A percentile compares a stretch with the other conserved stretches of the same genome.
Evolutionary conservation across 2,797 vertebrate genomes (phyloP).

Genomic region (Apogon hyalosoma): DNA sequence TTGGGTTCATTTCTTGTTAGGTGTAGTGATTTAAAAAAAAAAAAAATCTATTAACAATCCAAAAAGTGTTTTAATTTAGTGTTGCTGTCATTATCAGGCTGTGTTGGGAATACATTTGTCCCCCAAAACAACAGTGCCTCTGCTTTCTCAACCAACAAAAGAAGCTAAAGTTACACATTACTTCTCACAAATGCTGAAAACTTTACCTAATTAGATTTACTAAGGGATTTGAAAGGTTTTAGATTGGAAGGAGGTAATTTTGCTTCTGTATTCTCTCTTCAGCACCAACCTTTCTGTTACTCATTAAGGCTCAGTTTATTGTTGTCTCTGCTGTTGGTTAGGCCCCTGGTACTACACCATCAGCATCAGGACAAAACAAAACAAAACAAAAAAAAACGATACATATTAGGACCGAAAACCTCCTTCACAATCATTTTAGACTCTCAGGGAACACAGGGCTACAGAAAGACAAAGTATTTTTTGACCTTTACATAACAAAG

Average conservation of each 20-base stretch:
- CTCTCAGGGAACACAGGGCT: constrained; percentile 1
- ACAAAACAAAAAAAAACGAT: neutral
- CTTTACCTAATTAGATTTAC: constrained; percentile 2
- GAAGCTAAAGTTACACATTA: constrained; percentile 9
- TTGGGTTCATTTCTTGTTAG: too few species aligned
- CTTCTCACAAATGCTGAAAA: constrained; percentile 17
- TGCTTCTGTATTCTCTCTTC: neutral
- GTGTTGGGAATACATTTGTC: constrained; percentile 3
- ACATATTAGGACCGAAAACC: neutral
- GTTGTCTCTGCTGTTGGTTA: neutral
- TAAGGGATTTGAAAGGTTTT: neutral
- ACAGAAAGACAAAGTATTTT: constrained; percentile 25
- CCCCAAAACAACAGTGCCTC: neutral
- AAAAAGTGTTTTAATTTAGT: neutral
- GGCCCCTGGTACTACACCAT: neutral
- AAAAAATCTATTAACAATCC: too few species aligned
- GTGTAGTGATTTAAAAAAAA: too few species aligned
- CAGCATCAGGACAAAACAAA: neutral
- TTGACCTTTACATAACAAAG: constrained; percentile 50
- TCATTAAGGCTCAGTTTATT: constrained; percentile 1
- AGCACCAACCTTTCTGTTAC: neutral
- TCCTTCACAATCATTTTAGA: constrained; percentile 22
- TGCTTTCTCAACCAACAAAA: constrained; percentile 11
- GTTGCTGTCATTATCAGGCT: constrained; percentile 6
- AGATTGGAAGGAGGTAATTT: neutral